These are phyloP conservation scores for Meleagris gallopavo DNA, from an alignment of 2,113 vertebrate genomes.

Conservation along the genomic window DNA sequence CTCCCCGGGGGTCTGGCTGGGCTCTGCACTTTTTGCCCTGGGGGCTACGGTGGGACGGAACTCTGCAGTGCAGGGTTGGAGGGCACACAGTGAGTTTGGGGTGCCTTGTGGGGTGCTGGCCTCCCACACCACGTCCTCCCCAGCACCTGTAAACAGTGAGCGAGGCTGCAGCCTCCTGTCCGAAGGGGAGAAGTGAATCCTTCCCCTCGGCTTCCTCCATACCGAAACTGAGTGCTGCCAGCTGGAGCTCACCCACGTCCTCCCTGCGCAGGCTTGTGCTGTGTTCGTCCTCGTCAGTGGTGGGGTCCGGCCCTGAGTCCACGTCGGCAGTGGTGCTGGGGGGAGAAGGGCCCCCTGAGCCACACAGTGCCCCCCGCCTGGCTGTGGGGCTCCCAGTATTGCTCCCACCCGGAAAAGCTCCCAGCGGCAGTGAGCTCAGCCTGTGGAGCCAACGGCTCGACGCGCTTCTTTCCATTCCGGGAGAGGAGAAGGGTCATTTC, in stretches of 20 bases:
- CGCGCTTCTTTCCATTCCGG: constrained; percentile 52
- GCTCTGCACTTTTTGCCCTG: not conserved
- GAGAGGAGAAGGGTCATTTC: constrained; percentile 63
- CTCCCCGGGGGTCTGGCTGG: not conserved
- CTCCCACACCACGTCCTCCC: not conserved
- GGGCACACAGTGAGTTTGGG: not conserved
- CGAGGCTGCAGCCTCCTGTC: rapidly evolving
- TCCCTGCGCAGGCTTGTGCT: rapidly evolving
- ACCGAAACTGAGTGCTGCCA: not conserved
- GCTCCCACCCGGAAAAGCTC: not conserved
- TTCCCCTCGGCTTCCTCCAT: not conserved
- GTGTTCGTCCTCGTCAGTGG: not conserved
- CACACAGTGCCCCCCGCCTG: rapidly evolving
- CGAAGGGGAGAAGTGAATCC: rapidly evolving
- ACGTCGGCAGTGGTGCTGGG: not conserved
- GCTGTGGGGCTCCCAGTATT: rapidly evolving
- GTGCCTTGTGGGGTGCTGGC: not conserved
- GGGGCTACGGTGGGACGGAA: not conserved
- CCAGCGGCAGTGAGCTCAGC: not conserved
- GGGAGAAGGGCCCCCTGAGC: not conserved
- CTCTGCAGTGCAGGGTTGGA: not conserved
- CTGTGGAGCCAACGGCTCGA: not conserved
- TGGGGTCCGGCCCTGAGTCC: not conserved
- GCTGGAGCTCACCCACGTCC: not conserved
- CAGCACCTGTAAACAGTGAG: not conserved